Evolutionary conservation across 2,888 invertebrate genomes (phyloP), one percentile per base, ranked within the genome.

Genomic region (Zelleria hepariella): DNA sequence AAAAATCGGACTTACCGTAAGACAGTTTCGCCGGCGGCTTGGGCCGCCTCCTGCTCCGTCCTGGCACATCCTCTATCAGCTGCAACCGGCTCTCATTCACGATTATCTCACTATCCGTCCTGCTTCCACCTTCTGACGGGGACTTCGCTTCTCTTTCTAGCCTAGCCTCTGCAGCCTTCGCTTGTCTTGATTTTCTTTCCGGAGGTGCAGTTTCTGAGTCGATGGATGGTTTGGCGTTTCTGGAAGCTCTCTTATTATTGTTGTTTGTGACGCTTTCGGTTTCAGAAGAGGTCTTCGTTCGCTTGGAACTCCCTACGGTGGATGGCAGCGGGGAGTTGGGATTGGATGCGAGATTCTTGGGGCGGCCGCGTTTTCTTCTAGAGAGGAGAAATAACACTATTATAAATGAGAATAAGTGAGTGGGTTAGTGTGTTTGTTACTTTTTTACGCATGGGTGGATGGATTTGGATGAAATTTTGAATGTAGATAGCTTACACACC

Each of bases 21-120:
- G 32, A 15, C 10, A 42, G 32, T 42, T 42, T 42, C 10, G 32
- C 15, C 23, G 21, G 53, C 1, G 18, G 18, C 20, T 20, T 49
- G 6, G 3, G 49, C 18, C 49, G 4, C 4, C 24, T 5, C 24
- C n/a, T 53, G 5, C 24, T 42, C 32, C 4, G 42, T 5, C 1
- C 49, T 7, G 42, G 18, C 2, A 21, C 57, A 27, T 51, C 25
- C 48, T 54, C 26, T 5, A 58, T 24, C 21, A 42, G 48, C 32
- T 42, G 27, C 26, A 60, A 25, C 32, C 54, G 58, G 8, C 24
- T 54, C 53, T 60, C 60, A 23, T 60, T 55, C 5, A 58, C 58
- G 8, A 60, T 58, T 10, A 58, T 58, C 23, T 60, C 60, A 6
- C n/a, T 18, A 18, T 60, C 58, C 7, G 18, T 7, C 20, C 18